Evolutionary conservation across 92 coral and sea anemone genomes (phyloP).

Genomic region (Ricordea florida): DNA sequence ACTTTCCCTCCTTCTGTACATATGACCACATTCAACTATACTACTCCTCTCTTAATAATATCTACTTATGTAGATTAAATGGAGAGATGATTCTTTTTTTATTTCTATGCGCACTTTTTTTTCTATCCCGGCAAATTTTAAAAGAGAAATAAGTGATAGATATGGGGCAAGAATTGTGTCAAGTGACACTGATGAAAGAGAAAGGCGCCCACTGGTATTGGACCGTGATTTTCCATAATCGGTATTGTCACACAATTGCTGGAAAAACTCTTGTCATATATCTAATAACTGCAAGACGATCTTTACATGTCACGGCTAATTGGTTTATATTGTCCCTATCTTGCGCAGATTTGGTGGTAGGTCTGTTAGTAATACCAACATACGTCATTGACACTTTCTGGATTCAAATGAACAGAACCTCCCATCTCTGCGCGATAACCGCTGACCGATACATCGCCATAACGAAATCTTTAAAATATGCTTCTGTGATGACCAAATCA

Average conservation of each 20-base stretch:
- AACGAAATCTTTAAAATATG: constrained; percentile 7
- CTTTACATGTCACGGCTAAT: constrained; percentile 13
- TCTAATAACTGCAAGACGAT: neutral
- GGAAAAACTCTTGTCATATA: constrained; percentile 8
- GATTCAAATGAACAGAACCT: neutral
- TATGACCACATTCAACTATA: no score
- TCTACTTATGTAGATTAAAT: no score
- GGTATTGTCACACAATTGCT: no score
- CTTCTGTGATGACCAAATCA: neutral
- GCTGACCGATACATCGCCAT: constrained; percentile 22
- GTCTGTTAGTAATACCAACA: constrained; percentile 5
- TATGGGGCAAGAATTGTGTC: no score
- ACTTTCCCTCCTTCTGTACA: no score
- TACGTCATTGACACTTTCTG: constrained; percentile 14
- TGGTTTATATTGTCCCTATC: constrained; percentile 29
- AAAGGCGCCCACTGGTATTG: constrained; percentile 5
- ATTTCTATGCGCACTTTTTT: no score
- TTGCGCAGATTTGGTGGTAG: constrained; percentile 11
- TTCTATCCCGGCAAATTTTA: no score
- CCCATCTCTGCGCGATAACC: constrained; percentile 4
- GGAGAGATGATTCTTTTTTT: no score
- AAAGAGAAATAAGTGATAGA: no score
- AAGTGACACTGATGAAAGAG: no score
- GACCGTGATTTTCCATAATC: neutral
- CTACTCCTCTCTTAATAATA: no score